A percentile compares a stretch with the other conserved stretches of the same genome.
These are phyloP conservation scores for Flexamia atlantica DNA, from an alignment of 2,888 invertebrate genomes.

Conservation along the genomic window DNA sequence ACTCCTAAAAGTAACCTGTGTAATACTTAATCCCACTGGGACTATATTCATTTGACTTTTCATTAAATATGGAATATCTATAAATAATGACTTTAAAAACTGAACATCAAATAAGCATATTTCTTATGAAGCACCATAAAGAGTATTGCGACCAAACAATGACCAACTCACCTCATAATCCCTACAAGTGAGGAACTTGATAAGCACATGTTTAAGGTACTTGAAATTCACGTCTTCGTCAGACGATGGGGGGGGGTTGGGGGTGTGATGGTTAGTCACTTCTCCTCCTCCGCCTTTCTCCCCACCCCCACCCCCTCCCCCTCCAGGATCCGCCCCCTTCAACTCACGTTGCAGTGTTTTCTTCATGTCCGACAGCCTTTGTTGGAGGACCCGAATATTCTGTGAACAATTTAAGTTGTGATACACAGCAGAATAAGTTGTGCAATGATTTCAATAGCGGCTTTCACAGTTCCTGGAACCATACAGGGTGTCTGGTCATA, in stretches of 20 bases:
- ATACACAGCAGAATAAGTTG: neutral
- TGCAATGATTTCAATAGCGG: too few relatives aligned
- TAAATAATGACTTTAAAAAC: too few relatives aligned
- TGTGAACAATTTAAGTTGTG: slow-evolving; percentile 74
- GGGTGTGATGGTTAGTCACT: slow-evolving; percentile 44
- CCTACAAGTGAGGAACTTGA: slow-evolving; percentile 93
- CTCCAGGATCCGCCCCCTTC: slow-evolving; percentile 76
- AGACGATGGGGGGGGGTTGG: slow-evolving; percentile 13
- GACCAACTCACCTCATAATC: slow-evolving; percentile 80
- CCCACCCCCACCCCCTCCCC: slow-evolving; percentile 61
- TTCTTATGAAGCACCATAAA: too few relatives aligned
- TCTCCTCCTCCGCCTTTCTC: slow-evolving; percentile 56
- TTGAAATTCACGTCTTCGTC: slow-evolving; percentile 85
- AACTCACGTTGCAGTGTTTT: slow-evolving; percentile 94
- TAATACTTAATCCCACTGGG: too few relatives aligned
- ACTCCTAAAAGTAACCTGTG: too few relatives aligned
- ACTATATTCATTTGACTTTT: too few relatives aligned
- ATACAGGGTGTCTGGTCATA: too few relatives aligned
- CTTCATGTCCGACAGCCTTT: slow-evolving; percentile 92
- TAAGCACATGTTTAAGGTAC: slow-evolving; percentile 95
- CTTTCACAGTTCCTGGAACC: too few relatives aligned
- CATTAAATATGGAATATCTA: too few relatives aligned
- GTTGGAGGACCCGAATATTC: slow-evolving; percentile 93
- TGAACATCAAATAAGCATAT: too few relatives aligned
- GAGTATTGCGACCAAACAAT: neutral